These are phyloP conservation scores for Philopedon plagiatum DNA, from an alignment of 2,888 invertebrate species.

Conservation along the genomic window DNA sequence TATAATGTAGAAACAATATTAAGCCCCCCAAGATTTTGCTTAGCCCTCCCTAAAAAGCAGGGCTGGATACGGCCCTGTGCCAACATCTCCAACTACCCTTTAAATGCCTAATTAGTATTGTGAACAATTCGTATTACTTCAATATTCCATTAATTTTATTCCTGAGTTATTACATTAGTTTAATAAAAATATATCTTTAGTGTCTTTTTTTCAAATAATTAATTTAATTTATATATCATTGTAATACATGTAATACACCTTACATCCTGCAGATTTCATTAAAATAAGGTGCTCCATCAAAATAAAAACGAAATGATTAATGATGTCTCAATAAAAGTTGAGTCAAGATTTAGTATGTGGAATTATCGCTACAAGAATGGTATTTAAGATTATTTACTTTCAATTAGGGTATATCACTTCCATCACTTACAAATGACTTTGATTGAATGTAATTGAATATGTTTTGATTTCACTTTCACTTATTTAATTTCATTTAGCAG, in stretches of 20 bases:
- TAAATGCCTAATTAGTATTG: no score
- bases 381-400: constrained; percentile 42
- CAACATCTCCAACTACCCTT: no score
- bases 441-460: constrained; percentile 46
- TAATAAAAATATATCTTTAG: no score
- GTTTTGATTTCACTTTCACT: constrained; percentile 46
- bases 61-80: no score
- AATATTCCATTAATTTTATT: no score
- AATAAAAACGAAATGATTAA: constrained; percentile 38
- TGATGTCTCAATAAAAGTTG: constrained; percentile 34
- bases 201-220: no score
- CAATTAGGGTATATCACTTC: constrained; percentile 43
- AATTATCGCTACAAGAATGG: constrained; percentile 31
- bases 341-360: constrained; percentile 23
- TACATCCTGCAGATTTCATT: constrained; percentile 21
- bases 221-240: neutral
- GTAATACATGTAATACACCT: constrained; percentile 5
- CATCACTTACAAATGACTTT: constrained; percentile 44
- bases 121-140: no score
- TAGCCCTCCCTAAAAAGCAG: no score
- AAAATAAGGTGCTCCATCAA: constrained; percentile 19
- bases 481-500: constrained; percentile 34
- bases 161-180: no score
- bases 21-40: no score
- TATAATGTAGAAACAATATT: no score